Evolutionary conservation across 2,113 vertebrate genomes (phyloP), one percentile per base, ranked within the genome.

Genomic region (Malaclemys terrapin): DNA sequence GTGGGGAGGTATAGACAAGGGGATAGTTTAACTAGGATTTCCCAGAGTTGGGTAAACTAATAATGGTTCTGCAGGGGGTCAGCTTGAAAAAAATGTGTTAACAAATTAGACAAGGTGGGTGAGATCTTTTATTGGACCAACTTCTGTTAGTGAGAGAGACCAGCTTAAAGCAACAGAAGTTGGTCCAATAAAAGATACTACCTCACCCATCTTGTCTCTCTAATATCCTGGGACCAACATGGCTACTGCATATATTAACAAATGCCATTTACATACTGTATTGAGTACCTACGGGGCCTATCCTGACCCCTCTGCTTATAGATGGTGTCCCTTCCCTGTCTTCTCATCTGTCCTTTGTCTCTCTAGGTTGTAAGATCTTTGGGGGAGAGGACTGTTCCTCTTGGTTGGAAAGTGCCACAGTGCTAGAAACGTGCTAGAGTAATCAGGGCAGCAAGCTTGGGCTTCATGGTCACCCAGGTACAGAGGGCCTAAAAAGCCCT

Each of bases 341-440:
- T 2, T 1, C 5, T 38, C 24, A 29, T 20, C 38, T 56, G 19
- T 8, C 17, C n/a, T 19, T 65, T 35, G 19, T n/a, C 35, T n/a
- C 65, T n/a, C 11, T 22, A 38, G 65, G 10, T 22, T 9, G 25
- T 10, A 10, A 69, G 56, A 3, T n/a, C 85, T 54, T 0, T 1
- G 56, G 3, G 3, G 5, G 0, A 1, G 2, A 35, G 54, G 16
- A 0, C 29, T 16, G 2, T 22, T 1, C 80, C 3, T 0, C 38
- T 81, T 27, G 76, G 80, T 17, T 53, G 59, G 69, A 12, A 50
- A 84, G 72, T 59, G 22, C 2, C 3, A 1, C 0, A 2, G n/a
- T 2, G 0, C 62, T 69, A 10, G 62, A 69, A 69, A n/a, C n/a
- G 62, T 35, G 35, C 65, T 72, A 38, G 65, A 65, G 59, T 65